Percentiles rank a stretch among this genome's conserved stretches.
Evolutionary conservation across 2,888 invertebrate species (phyloP).

Genomic region (Noctua comes): DNA sequence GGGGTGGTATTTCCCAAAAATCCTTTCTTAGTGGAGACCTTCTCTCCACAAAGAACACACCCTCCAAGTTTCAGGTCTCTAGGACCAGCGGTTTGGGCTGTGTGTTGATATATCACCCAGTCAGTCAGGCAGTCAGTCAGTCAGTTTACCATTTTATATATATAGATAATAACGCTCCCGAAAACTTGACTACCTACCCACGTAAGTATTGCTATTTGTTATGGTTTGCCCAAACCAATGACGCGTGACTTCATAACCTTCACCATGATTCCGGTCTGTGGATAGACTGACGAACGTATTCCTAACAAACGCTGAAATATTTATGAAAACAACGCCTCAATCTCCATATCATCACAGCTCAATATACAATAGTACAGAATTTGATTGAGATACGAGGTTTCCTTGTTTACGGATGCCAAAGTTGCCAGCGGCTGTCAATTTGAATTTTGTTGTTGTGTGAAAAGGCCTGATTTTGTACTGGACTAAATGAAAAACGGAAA

Average conservation of each 20-base stretch:
- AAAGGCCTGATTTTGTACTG: constrained; percentile 5
- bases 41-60: too few relatives aligned
- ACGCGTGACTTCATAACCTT: constrained; percentile 14
- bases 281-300: constrained; percentile 21
- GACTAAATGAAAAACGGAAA: constrained; percentile 8
- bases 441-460: constrained; percentile 19
- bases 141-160: too few relatives aligned
- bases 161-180: too few relatives aligned
- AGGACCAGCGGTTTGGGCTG: too few relatives aligned
- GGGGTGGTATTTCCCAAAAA: too few relatives aligned
- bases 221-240: constrained; percentile 10
- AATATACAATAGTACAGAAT: constrained; percentile 4
- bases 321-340: constrained; percentile 46
- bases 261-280: constrained; percentile 2
- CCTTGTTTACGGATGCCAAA: constrained; percentile 17
- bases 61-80: too few relatives aligned
- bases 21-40: too few relatives aligned
- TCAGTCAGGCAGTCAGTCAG: too few relatives aligned
- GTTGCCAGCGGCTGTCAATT: constrained; percentile 15
- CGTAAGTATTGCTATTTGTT: constrained; percentile 7
- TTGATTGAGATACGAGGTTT: constrained; percentile 31
- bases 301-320: constrained; percentile 41
- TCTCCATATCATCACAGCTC: constrained; percentile 28
- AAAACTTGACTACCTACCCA: too few relatives aligned
- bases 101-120: too few relatives aligned